phyloP scores from a whole-genome alignment of 2,797 vertebrate genomes.

The Leptatherina wallacei region DNA sequence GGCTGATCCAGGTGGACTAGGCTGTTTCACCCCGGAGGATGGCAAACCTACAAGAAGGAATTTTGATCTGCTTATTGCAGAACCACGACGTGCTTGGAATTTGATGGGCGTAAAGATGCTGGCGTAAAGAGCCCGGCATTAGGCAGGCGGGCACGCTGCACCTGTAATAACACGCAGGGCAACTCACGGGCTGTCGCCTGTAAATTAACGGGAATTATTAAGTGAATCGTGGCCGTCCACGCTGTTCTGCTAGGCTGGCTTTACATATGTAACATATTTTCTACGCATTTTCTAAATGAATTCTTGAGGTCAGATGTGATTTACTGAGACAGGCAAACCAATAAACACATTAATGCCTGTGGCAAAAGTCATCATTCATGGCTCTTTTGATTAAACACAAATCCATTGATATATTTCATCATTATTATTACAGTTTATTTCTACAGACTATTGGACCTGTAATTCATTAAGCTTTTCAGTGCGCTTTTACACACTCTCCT shows the following conservation, averaged over 20 bases:
- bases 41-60: slow-evolving; percentile 70
- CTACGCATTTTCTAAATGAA: not conserved
- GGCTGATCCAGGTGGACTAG: not conserved
- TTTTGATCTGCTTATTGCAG: slow-evolving; percentile 79
- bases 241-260: slow-evolving; percentile 28
- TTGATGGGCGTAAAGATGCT: slow-evolving; percentile 51
- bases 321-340: not conserved
- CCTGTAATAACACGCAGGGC: slow-evolving; percentile 55
- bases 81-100: slow-evolving; percentile 55
- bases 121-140: slow-evolving; percentile 24
- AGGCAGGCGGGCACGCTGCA: slow-evolving; percentile 35
- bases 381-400: not conserved
- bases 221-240: slow-evolving; percentile 10
- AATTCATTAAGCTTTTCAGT: slow-evolving; percentile 8
- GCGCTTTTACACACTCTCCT: slow-evolving; percentile 49
- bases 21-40: slow-evolving; percentile 63
- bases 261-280: slow-evolving; percentile 19
- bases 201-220: slow-evolving; percentile 24
- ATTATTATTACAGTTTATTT: not conserved
- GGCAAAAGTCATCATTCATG: not conserved
- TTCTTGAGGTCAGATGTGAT: not conserved
- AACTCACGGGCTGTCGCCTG: slow-evolving; percentile 19
- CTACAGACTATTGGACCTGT: not conserved
- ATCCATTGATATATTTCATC: too few relatives aligned
- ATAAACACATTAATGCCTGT: not conserved